Evolutionary conservation across 2,113 vertebrate species (phyloP), one percentile per base, ranked within the genome.

Genomic region (Burhinus oedicnemus): DNA sequence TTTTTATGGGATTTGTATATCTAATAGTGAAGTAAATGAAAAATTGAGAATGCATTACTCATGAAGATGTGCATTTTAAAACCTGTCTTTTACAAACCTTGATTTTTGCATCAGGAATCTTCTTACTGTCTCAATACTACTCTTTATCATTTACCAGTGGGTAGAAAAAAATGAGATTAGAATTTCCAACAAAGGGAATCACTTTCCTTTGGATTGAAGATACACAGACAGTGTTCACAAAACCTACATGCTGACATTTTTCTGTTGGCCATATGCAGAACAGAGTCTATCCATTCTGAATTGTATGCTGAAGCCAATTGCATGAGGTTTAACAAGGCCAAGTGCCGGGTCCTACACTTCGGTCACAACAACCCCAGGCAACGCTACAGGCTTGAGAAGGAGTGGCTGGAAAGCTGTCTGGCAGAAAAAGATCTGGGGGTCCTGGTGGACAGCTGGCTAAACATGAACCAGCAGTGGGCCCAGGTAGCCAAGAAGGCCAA

Each of bases 1-100:
- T 94, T 95, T 94, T 94, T 62, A 90, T 81, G 57, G 74, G 84
- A 80, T 93, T 95, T 93, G 42, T 94, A 70, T 71, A 75, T 71
- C 51, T 74, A 91, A 74, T 32, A 95, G 87, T 70, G 82, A 95
- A 93, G 30, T 49, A 92, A 94, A 90, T 72, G 75, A 89, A 95
- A 97, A 91, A 80, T 8, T 36, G 47, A 92, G 77, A 84, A 89
- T 89, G 52, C 51, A 61, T 91, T 91, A 65, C 72, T 89, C 83
- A 61, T 60, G 5, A 84, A 79, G 49, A 79, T 77, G 42, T 71
- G 45, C 32, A 83, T 91, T 97, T 85, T 68, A 61, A 91, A 93
- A 86, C 3, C 49, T 49, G n/a, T 71, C n/a, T 85, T 94, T 79
- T 76, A 74, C 38, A 89, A 66, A 83, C 26, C 15, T 88, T 55